A percentile compares a stretch with the other conserved stretches of the same genome.
Evolutionary conservation across 23 tunicate genomes (phyloP).

Genomic region (Styela plicata): DNA sequence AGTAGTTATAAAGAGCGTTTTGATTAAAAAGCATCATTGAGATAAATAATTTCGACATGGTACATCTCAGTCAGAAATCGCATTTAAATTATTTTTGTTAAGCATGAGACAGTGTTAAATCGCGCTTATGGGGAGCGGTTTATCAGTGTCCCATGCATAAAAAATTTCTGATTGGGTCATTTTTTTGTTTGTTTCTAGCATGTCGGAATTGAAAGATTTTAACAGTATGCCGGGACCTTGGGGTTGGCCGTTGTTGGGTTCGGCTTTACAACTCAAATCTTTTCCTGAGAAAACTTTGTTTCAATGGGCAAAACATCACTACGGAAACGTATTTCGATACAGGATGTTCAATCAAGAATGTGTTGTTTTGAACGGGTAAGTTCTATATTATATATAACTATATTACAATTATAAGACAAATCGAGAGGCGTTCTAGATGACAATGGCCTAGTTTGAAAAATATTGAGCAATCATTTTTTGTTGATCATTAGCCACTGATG

Average conservation of each 20-base stretch:
- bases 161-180: neutral
- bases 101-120: too few relatives aligned
- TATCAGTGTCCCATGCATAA: neutral
- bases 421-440: too few relatives aligned
- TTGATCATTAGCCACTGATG: neutral
- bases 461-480: neutral
- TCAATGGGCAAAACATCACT: conserved; percentile 58
- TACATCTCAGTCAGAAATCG: neutral
- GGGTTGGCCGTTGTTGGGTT: conserved; percentile 20
- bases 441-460: neutral
- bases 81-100: too few relatives aligned
- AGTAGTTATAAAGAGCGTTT: neutral
- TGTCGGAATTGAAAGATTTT: neutral
- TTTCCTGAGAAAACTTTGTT: conserved; percentile 36
- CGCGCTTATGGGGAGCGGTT: too few relatives aligned
- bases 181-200: too few relatives aligned
- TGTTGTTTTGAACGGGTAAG: conserved; percentile 72
- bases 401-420: too few relatives aligned
- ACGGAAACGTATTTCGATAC: conserved; percentile 57
- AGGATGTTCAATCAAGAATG: conserved; percentile 33
- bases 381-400: too few relatives aligned
- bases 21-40: neutral
- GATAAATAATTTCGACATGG: neutral
- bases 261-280: neutral
- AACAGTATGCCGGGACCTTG: conserved; percentile 27